Evolutionary conservation across 2,797 vertebrate genomes (phyloP), one percentile per base, ranked within the genome.

Genomic region (Melanogrammus aeglefinus): DNA sequence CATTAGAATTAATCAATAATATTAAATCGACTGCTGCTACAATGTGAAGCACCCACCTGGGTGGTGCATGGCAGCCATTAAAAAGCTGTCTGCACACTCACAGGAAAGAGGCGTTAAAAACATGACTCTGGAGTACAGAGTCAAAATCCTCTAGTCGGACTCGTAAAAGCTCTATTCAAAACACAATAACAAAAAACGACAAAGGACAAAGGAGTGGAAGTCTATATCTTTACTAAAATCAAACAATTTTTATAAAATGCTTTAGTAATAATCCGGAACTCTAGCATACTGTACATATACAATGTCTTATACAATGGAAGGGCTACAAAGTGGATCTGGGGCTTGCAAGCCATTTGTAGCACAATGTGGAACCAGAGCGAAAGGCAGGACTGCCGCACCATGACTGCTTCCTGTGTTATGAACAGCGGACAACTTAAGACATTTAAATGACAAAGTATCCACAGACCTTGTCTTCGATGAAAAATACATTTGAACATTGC

Each of bases 201-300:
- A 66, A 72, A 31, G 29, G 31, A 27, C 63, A 69, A 72, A 31
- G 29, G 14, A 27, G 33, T 72, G 70, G 70, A 72, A 72, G 31
- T 29, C 70, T 31, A 35, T 31, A 72, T 73, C 70, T 72, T 72
- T 72, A 72, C 70, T 72, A 35, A 72, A 72, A 72, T 27, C 70
- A 72, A 72, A 72, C 70, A 4, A 35, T 35, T 31, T 72, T 72
- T 72, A 72, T 72, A 72, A 72, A 72, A 72, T 35, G 70, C 70
- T 72, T 72, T 72, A 72, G 70, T 72, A 72, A 72, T 72, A 72
- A 72, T 72, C 70, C 70, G 4, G 69, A 72, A 72, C 27, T 72
- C 70, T 72, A 72, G 35, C 24, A 73, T 73, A 36, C 72, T 39
- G 35, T 73, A 36, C 72, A 73, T 73, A 33, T 72, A 31, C 29